Conservation (phyloP, 2,113 vertebrate species). For the Lophochroa leadbeateri region DNA sequence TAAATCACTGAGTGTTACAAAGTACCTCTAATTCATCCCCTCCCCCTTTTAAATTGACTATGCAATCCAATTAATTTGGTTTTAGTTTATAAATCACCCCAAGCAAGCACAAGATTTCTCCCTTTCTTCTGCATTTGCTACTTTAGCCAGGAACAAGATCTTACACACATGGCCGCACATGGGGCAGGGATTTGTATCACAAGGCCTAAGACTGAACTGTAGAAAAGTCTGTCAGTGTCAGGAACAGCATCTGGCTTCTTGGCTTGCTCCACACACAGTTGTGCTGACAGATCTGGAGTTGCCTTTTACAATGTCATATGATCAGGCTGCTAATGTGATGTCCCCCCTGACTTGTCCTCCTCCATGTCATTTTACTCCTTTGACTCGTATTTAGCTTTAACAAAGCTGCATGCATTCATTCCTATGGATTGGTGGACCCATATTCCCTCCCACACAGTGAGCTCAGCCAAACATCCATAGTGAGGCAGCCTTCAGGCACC, state of each 20-base stretch:
- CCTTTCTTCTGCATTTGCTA: neutral
- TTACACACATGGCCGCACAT: neutral
- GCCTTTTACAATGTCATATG: slow-evolving; percentile 43
- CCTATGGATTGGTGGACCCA: neutral
- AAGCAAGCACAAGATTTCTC: neutral
- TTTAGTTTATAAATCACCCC: slow-evolving; percentile 4
- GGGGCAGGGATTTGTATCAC: slow-evolving; percentile 29
- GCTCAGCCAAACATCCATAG: neutral
- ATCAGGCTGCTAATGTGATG: slow-evolving; percentile 17
- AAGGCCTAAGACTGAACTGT: neutral
- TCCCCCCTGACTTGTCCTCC: slow-evolving; percentile 43
- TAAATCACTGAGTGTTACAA: neutral
- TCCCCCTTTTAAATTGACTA: neutral
- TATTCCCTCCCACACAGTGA: neutral
- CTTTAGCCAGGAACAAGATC: slow-evolving; percentile 37
- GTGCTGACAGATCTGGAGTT: slow-evolving; percentile 57
- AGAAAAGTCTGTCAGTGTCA: slow-evolving; percentile 39
- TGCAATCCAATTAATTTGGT: neutral
- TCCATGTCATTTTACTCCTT: slow-evolving; percentile 35
- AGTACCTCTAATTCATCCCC: neutral
- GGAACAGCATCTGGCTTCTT: slow-evolving; percentile 57
- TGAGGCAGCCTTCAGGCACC: neutral
- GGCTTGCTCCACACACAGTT: neutral
- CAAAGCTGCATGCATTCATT: neutral
- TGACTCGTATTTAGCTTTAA: neutral